Percentiles rank a stretch among this genome's conserved stretches.
Evolutionary conservation across 2,888 invertebrate species (phyloP).

Genomic region (Drosophila formosana): DNA sequence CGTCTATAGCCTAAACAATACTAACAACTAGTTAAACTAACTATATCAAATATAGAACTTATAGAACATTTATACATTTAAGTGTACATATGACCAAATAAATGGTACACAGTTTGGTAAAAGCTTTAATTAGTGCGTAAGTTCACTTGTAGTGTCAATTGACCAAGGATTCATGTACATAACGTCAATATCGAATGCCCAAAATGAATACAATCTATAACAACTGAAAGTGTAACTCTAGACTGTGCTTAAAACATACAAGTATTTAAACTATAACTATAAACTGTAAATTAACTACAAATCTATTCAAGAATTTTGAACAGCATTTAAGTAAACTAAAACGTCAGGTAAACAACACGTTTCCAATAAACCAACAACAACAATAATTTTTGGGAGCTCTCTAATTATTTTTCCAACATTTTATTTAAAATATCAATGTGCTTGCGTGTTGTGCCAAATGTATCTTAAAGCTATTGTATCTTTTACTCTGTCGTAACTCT

Average conservation of each 20-base stretch:
- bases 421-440: constrained; percentile 11
- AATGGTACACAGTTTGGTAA: constrained; percentile 75
- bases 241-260: constrained; percentile 65
- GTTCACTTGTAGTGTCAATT: constrained; percentile 48
- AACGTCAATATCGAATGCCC: constrained; percentile 9
- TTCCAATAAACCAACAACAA: constrained; percentile 9
- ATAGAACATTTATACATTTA: constrained; percentile 40
- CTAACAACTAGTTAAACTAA: constrained; percentile 19
- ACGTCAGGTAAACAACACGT: constrained; percentile 52
- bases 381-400: constrained; percentile 49
- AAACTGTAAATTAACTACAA: constrained; percentile 6
- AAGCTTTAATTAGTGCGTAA: constrained; percentile 79
- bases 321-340: constrained; percentile 47
- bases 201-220: constrained; percentile 20
- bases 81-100: constrained; percentile 77
- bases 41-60: constrained; percentile 10
- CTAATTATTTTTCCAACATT: constrained; percentile 3
- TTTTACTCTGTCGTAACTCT: constrained; percentile 11
- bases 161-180: constrained; percentile 39
- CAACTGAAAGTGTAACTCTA: constrained; percentile 66
- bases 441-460: constrained; percentile 32
- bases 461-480: constrained; percentile 4
- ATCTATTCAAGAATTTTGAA: constrained; percentile 29
- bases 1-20: constrained; percentile 32
- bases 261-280: constrained; percentile 7